Evolutionary conservation across 2,888 invertebrate genomes (phyloP).

Genomic region (Orchesella flavescens): DNA sequence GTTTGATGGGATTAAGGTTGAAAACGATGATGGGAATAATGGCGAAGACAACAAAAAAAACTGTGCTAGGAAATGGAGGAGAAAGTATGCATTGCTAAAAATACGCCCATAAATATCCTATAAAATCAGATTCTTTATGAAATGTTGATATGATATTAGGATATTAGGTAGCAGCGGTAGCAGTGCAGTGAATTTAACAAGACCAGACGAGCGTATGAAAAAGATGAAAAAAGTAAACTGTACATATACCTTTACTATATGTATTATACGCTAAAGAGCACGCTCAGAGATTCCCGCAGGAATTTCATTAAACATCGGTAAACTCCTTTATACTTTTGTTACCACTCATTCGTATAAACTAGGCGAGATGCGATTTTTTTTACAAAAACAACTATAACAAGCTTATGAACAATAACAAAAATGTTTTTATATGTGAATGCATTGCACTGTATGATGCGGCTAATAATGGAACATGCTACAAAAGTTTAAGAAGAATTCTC

Average conservation of each 20-base stretch:
- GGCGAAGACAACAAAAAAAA: constrained; percentile 14
- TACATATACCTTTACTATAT: not conserved
- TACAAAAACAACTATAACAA: not conserved
- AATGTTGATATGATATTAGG: too few relatives aligned
- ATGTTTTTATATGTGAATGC: too few relatives aligned
- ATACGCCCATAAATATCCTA: too few relatives aligned
- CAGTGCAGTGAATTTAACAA: not conserved
- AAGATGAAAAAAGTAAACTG: not conserved
- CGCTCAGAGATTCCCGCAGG: constrained; percentile 42
- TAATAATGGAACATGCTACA: too few relatives aligned
- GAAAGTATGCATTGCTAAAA: too few relatives aligned
- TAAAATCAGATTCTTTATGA: too few relatives aligned
- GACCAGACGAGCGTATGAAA: not conserved
- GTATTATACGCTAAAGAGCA: constrained; percentile 22
- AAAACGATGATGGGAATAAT: constrained; percentile 26
- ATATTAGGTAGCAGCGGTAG: not conserved
- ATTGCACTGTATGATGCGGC: too few relatives aligned
- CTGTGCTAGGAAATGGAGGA: not conserved
- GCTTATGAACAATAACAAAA: not conserved
- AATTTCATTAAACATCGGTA: constrained; percentile 49
- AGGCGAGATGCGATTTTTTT: too few relatives aligned
- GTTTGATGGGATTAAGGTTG: constrained; percentile 51
- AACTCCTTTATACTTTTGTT: not conserved
- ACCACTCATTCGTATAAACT: too few relatives aligned
- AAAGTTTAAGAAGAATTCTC: too few relatives aligned